A percentile compares a stretch with the other conserved stretches of the same genome.
Conservation (phyloP, 2,797 vertebrate species). For the Phoxinus dragarum region DNA sequence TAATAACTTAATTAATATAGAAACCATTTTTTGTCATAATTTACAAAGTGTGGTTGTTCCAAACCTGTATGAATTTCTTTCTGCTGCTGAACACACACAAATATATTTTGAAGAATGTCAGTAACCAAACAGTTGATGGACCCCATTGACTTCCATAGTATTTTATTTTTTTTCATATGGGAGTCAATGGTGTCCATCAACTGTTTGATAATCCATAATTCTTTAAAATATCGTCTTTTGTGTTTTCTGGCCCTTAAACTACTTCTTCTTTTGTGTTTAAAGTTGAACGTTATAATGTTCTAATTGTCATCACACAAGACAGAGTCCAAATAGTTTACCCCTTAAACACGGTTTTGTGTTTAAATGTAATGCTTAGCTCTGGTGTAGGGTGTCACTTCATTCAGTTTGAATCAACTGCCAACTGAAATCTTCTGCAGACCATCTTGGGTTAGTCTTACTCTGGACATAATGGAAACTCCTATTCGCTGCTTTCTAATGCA, state of each 20-base stretch:
- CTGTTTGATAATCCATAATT: too few species aligned
- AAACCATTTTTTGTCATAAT: too few species aligned
- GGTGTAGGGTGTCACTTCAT: neutral
- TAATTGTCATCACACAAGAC: neutral
- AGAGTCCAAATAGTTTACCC: neutral
- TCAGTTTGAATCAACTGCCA: neutral
- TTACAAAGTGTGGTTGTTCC: too few species aligned
- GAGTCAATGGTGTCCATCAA: too few species aligned
- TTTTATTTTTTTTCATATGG: too few species aligned
- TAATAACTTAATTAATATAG: too few species aligned
- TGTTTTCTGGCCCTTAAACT: neutral
- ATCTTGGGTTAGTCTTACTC: conserved; percentile 34
- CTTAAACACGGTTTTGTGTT: neutral
- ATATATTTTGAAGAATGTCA: too few species aligned
- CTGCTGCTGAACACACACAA: neutral
- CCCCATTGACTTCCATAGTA: too few species aligned
- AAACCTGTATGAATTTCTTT: too few species aligned
- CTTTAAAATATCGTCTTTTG: neutral
- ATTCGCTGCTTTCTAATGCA: conserved; percentile 45
- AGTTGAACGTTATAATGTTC: neutral
- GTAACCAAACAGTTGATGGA: too few species aligned
- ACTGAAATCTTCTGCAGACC: conserved; percentile 15
- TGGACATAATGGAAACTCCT: conserved; percentile 56
- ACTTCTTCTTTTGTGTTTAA: neutral
- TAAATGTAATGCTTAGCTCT: conserved; percentile 1